Evolutionary conservation across 2,888 invertebrate species (phyloP).

Genomic region (Gisinianus flammeolus): DNA sequence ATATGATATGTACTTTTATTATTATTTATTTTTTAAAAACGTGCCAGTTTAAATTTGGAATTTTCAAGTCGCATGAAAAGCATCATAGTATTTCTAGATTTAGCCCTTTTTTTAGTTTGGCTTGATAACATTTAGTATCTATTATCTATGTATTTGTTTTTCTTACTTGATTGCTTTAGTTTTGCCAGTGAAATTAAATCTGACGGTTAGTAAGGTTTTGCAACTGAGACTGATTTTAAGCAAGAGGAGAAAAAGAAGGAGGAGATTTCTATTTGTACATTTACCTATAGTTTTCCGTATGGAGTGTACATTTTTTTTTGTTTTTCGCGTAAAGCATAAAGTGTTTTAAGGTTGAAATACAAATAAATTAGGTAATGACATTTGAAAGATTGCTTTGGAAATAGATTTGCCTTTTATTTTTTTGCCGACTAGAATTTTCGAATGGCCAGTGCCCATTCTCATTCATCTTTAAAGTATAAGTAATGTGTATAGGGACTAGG

Average conservation of each 20-base stretch:
- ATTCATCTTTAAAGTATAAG: too few species aligned
- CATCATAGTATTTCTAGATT: too few species aligned
- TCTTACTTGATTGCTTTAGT: not conserved
- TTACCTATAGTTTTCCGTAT: too few species aligned
- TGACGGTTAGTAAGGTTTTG: not conserved
- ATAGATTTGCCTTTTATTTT: not conserved
- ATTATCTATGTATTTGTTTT: not conserved
- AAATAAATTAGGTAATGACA: conserved; percentile 5
- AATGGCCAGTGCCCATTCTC: too few species aligned
- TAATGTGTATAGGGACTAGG: too few species aligned
- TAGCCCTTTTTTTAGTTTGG: too few species aligned
- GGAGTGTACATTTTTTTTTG: too few species aligned
- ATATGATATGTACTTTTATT: not conserved
- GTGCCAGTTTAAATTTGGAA: too few species aligned
- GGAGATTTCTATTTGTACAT: too few species aligned
- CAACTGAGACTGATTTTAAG: not conserved
- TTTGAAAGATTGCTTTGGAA: not conserved
- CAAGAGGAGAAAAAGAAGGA: not conserved
- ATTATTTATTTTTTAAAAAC: not conserved
- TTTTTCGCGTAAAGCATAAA: too few species aligned
- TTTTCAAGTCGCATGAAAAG: too few species aligned
- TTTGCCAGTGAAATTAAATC: not conserved
- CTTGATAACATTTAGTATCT: not conserved
- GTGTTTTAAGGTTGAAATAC: not conserved
- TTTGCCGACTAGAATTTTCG: not conserved